phyloP scores from a whole-genome alignment of 2,888 invertebrate species.

The Idaea biselata region DNA sequence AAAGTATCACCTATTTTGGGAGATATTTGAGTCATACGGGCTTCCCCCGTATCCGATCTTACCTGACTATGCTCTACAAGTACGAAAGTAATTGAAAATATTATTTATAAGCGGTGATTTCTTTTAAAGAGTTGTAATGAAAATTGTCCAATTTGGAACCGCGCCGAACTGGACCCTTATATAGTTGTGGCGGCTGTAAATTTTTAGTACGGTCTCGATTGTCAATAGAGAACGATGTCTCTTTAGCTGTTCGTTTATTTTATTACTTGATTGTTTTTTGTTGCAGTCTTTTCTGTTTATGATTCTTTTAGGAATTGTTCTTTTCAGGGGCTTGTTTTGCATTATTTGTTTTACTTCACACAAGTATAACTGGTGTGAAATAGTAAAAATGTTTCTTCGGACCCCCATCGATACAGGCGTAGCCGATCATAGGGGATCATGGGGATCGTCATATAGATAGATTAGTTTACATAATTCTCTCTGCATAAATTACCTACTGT shows the following conservation, averaged over 20 bases:
- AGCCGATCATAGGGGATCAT: too few species aligned
- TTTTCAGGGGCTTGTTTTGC: neutral
- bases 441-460: too few species aligned
- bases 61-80: too few species aligned
- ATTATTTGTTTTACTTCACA: neutral
- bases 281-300: neutral
- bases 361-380: too few species aligned
- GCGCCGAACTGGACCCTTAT: neutral
- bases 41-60: too few species aligned
- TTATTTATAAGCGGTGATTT: neutral
- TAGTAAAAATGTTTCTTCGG: too few species aligned
- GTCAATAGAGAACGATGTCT: conserved; percentile 5
- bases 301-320: neutral
- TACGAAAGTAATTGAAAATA: neutral
- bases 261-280: conserved; percentile 16
- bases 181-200: neutral
- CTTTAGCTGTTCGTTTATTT: conserved; percentile 17
- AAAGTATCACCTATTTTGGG: too few species aligned
- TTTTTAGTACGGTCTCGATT: neutral
- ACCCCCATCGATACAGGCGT: too few species aligned
- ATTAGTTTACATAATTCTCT: too few species aligned
- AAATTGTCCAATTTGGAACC: neutral
- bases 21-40: too few species aligned
- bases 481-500: too few species aligned
- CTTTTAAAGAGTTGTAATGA: conserved; percentile 1